Percentiles rank a stretch among this genome's conserved stretches.
phyloP scores from a whole-genome alignment of 1,140 invertebrate species.

The Euura lappo region DNA sequence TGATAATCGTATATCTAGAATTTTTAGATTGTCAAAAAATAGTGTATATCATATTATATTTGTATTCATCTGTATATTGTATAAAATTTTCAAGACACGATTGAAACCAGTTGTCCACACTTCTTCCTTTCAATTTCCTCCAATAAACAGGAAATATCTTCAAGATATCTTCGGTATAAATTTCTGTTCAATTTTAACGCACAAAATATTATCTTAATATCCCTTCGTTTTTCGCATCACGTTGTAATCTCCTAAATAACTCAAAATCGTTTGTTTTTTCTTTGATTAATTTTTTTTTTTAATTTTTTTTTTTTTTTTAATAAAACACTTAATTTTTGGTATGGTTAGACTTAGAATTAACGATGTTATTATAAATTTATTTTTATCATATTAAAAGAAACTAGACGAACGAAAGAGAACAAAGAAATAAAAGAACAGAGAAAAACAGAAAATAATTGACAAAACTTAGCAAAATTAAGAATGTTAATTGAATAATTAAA shows the following conservation, averaged over 20 bases:
- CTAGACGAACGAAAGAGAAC: slow-evolving; percentile 19
- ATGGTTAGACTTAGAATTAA: slow-evolving; percentile 21
- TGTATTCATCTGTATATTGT: not conserved
- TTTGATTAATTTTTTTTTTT: not conserved
- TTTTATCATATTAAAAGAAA: not conserved
- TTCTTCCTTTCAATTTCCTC: too few relatives aligned
- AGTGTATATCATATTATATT: too few relatives aligned
- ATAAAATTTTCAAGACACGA: not conserved
- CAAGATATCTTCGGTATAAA: too few relatives aligned
- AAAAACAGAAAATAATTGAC: not conserved
- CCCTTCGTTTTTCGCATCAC: too few relatives aligned
- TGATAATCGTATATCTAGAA: not conserved
- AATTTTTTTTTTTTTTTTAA: slow-evolving; percentile 25
- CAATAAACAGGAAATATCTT: too few relatives aligned
- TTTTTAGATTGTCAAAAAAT: slow-evolving; percentile 7
- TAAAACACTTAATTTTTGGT: slow-evolving; percentile 47
- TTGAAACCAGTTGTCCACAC: not conserved
- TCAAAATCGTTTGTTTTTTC: too few relatives aligned
- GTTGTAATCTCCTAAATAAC: too few relatives aligned
- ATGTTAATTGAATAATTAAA: not conserved
- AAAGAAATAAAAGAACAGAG: not conserved
- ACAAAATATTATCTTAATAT: not conserved
- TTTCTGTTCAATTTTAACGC: too few relatives aligned
- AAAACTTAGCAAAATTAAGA: not conserved
- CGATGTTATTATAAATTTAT: slow-evolving; percentile 15